Evolutionary conservation across 2,888 invertebrate genomes (phyloP).

Genomic region (Plagiodera versicolora): DNA sequence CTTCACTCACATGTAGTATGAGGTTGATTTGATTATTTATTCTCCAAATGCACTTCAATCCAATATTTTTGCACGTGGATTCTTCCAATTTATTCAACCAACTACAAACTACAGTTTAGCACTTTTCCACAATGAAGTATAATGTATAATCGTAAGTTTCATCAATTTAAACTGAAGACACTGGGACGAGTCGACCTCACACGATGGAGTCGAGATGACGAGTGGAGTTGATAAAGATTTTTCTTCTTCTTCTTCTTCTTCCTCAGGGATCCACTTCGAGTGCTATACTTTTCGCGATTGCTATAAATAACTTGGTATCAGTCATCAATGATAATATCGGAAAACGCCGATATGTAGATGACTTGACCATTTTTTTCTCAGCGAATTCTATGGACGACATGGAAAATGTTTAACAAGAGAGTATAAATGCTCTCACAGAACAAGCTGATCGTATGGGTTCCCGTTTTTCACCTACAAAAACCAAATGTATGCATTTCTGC

Average conservation of each 20-base stretch:
- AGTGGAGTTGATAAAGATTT: too few relatives aligned
- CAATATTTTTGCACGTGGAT: neutral
- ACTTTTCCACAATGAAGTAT: neutral
- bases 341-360: slow-evolving; percentile 17
- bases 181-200: neutral
- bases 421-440: neutral
- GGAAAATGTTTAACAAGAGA: neutral
- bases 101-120: neutral
- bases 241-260: too few relatives aligned
- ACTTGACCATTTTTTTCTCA: slow-evolving; percentile 10
- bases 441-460: slow-evolving; percentile 5
- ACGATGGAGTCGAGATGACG: too few relatives aligned
- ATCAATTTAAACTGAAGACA: slow-evolving; percentile 6
- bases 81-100: neutral
- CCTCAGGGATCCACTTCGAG: slow-evolving; percentile 29
- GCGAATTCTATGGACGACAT: neutral
- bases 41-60: neutral
- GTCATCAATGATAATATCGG: slow-evolving; percentile 8
- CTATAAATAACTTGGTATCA: slow-evolving; percentile 18
- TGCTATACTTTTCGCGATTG: slow-evolving; percentile 22
- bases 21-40: slow-evolving; percentile 3
- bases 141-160: neutral
- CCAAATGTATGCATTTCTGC: slow-evolving; percentile 1
- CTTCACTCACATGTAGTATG: slow-evolving; percentile 1
- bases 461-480: neutral